phyloP scores from a whole-genome alignment of 2,113 vertebrate genomes.

The Amazona vittata region DNA sequence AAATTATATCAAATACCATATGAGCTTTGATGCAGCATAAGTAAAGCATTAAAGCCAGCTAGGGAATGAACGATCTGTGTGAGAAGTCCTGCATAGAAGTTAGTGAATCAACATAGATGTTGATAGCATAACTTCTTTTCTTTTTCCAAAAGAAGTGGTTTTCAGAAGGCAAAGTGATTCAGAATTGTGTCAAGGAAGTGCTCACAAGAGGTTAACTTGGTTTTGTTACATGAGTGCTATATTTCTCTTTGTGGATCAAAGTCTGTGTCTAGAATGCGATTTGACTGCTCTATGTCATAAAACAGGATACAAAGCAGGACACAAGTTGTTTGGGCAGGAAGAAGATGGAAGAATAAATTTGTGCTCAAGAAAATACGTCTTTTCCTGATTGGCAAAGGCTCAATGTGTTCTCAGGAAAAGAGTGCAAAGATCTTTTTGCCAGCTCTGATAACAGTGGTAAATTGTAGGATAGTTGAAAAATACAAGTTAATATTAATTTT shows the following conservation, averaged over 20 bases:
- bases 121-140: neutral
- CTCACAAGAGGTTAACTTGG: neutral
- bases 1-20: conserved; percentile 9
- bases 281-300: neutral
- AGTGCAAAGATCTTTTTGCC: neutral
- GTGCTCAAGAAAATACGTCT: neutral
- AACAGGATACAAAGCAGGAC: conserved; percentile 3
- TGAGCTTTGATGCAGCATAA: neutral
- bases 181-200: neutral
- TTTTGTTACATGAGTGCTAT: neutral
- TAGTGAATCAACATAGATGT: neutral
- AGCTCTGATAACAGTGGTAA: neutral
- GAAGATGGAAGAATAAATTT: neutral
- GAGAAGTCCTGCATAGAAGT: neutral
- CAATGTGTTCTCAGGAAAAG: neutral
- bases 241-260: neutral
- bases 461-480: neutral
- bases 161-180: neutral
- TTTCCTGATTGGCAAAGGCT: neutral
- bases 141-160: neutral
- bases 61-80: neutral
- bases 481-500: neutral
- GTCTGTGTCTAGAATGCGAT: neutral
- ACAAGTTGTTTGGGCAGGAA: neutral
- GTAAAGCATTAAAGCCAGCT: neutral